Base-by-base conservation (phyloP, 2,113 vertebrate species). In the Haemorhous mexicanus region DNA sequence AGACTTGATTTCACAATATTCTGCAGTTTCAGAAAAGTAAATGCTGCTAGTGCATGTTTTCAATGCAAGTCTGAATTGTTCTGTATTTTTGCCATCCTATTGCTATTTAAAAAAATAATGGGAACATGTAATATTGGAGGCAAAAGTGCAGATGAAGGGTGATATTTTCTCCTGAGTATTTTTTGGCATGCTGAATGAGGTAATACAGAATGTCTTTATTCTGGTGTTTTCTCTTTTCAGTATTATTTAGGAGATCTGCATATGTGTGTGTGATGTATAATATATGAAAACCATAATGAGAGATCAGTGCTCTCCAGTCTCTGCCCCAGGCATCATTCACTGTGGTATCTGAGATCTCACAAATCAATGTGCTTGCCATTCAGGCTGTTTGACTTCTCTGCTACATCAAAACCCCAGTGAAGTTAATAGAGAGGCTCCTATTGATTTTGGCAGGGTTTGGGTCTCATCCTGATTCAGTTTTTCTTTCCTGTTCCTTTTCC, bases 311-410 rank as follows among this genome's bases (percentile, higher is more conserved):
- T 83, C 58, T 76, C 56, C 23, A 3, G 50, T 61, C 33, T 53
- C 16, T 95, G 94, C 94, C 83, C 77, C 82, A 50, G 66, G 91
- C 86, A 50, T 75, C 73, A 22, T 43, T 92, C 89, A 66, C 53
- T 10, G 9, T 68, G 84, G n/a, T 81, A 49, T 91, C 74, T 83
- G 84, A 80, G 70, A 80, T 87, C 93, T 62, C 22, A 43, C 52
- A 82, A 32, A 94, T 94, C 32, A 20, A 95, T 95, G 79, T 72
- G 41, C 68, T 93, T 86, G 63, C 89, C 86, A 30, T 73, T 92
- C 89, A 35, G 56, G 28, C 77, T 79, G 1, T 94, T 85, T 82
- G 78, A 47, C 78, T 85, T 69, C 62, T 49, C 56, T 59, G 61
- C 69, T 79, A 24, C 77, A 90, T 80, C 81, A 76, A 66, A 93